Base-by-base conservation (phyloP, 1,140 invertebrate species). In the Phenacoccus solenopsis region DNA sequence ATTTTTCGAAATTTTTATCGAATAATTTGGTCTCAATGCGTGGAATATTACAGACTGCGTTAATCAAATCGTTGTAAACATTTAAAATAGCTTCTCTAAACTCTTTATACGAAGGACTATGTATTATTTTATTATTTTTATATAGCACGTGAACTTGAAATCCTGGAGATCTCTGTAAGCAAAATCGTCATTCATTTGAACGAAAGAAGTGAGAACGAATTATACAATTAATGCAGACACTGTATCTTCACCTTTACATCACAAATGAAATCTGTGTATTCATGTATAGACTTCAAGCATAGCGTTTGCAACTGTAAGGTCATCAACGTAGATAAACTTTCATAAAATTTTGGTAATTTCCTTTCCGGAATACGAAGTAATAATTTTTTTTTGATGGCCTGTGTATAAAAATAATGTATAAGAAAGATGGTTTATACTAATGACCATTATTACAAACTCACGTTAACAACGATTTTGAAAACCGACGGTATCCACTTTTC, bases 241-340 rank as follows among this genome's bases (percentile, higher is more conserved):
- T 32, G 30, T 32, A 32, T 32, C 30, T 13, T 16, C 20, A 93
- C 91, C 74, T 84, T 84, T 74, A 87, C 84, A 76, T 90, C 87
- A 61, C 85, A 81, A 16, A 95, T 82, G 73, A 90, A 90, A 69
- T 90, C 80, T 2, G 88, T 86, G 75, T 86, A 95, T 70, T 92
- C 88, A 59, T 84, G 79, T 70, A 94, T 84, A 13, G 91, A 93
- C 73, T 87, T 84, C n/a, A 93, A 79, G 72, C 88, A 90, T 25
- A 94, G 78, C 25, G 83, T 84, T 78, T 93, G 90, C 24, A 96
- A 78, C 75, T 94, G 89, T 73, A 87, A 86, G 3, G 90, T 90
- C 93, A 96, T 95, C 22, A 95, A 80, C n/a, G 87, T 87, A 7
- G 89, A 87, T 1, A 94, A 84, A 75, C 90, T 91, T 76, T 93